Conservation (phyloP, 2,888 invertebrate species). For the Drosophila villosipedis region DNA sequence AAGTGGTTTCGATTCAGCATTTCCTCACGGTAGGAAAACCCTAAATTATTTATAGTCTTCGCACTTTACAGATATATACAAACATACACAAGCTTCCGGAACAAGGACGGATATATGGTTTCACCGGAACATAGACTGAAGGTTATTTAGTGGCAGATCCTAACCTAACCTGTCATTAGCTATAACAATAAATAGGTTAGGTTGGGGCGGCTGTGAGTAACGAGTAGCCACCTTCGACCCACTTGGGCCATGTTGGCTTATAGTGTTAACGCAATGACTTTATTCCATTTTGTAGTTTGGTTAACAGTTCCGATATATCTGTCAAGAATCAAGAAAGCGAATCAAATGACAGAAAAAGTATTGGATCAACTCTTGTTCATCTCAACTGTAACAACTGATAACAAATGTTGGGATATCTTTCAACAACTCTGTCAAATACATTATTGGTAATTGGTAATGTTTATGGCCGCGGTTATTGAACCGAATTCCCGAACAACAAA, state of each 20-base stretch:
- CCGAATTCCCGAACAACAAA: slow-evolving; percentile 4
- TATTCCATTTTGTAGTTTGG: not conserved
- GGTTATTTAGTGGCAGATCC: not conserved
- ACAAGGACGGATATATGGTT: not conserved
- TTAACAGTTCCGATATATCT: not conserved
- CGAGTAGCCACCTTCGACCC: not conserved
- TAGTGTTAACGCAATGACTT: not conserved
- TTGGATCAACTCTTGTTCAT: not conserved
- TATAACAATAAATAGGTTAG: not conserved
- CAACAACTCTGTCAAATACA: not conserved
- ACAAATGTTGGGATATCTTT: not conserved
- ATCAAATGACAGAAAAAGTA: not conserved
- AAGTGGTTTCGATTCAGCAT: not conserved
- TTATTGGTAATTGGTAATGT: not conserved
- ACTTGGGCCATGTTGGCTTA: not conserved
- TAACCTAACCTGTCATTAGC: not conserved
- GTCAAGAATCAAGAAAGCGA: not conserved
- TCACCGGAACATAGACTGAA: not conserved
- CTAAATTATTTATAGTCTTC: not conserved
- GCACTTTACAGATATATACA: not conserved
- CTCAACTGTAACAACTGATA: not conserved
- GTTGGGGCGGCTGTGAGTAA: fast-evolving
- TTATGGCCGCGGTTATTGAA: slow-evolving; percentile 29
- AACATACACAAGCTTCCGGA: not conserved
- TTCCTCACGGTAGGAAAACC: not conserved